Conservation (phyloP, 2,888 invertebrate species). For the Asteroscopus sphinx region DNA sequence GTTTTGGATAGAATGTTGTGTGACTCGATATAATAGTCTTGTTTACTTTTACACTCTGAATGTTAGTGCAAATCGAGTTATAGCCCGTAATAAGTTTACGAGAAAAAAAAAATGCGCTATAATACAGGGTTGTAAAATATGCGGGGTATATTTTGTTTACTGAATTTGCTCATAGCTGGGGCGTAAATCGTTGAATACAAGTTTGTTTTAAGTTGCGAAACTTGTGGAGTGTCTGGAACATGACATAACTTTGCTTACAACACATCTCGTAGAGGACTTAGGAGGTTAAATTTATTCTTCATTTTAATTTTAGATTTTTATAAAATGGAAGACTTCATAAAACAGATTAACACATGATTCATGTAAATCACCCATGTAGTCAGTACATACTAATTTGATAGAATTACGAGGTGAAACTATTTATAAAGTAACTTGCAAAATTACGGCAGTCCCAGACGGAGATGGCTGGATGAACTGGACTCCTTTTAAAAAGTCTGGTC, state of each 20-base stretch:
- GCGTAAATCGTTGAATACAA: slow-evolving; percentile 37
- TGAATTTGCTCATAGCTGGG: slow-evolving; percentile 3
- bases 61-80: slow-evolving; percentile 66
- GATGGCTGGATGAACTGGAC: no score
- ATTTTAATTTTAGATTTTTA: no score
- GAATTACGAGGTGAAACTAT: no score
- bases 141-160: slow-evolving; percentile 37
- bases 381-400: no score
- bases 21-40: slow-evolving; percentile 60
- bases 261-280: neutral
- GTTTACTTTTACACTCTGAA: slow-evolving; percentile 61
- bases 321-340: no score
- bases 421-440: no score
- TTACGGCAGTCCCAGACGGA: no score
- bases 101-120: slow-evolving; percentile 41
- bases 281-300: no score
- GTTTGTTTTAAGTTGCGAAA: slow-evolving; percentile 39
- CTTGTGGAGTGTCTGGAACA: slow-evolving; percentile 41
- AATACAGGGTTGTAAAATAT: slow-evolving; percentile 38
- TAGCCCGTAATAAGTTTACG: slow-evolving; percentile 52
- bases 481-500: no score
- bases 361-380: no score
- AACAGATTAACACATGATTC: no score
- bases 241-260: slow-evolving; percentile 31
- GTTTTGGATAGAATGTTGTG: slow-evolving; percentile 55